Evolutionary conservation across 2,888 invertebrate species (phyloP), one percentile per base, ranked within the genome.

Genomic region (Deilephila porcellus): DNA sequence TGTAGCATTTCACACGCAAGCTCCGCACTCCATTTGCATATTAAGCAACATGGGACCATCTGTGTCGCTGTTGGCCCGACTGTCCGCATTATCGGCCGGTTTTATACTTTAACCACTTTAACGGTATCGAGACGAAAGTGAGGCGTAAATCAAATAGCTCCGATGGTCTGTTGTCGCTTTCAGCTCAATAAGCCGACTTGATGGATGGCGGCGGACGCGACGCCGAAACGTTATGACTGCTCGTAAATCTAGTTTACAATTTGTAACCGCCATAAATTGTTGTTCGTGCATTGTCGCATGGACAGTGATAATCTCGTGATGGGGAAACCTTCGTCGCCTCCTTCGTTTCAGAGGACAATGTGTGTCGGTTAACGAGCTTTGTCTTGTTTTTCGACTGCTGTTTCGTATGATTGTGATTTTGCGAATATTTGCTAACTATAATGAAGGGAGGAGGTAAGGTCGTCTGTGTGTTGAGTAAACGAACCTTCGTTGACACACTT

Each of bases 71-170:
- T 45, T 45, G 45, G 45, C 14, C 86, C 87, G 88, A 90, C 91
- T 92, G 91, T 87, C 85, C 80, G 81, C 82, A 83, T 86, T 90
- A 90, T 88, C 88, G 80, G 84, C 85, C 87, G 83, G 85, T 89
- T 91, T 90, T 86, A 92, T 87, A 91, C 85, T 84, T 87, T 93
- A 93, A 92, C 93, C 88, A 91, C 85, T 84, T 87, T 93, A 93
- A 92, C 93, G 93, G 93, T 92, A 90, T 85, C 78, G 81, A 83
- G 86, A 88, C 83, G 91, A 93, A 93, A 93, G 91, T 92, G 91
- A 92, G 85, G 86, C 88, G 89, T 91, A 89, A 91, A 91, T 92
- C 89, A 90, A 89, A 90, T 83, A 79, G 79, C 73, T 11, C 32
- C 63, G 77, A 64, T 75, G 76, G 80, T 85, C 83, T 84, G 86